These are phyloP conservation scores for Trichogramma pretiosum DNA, from an alignment of 1,140 invertebrate species.

Conservation along the genomic window DNA sequence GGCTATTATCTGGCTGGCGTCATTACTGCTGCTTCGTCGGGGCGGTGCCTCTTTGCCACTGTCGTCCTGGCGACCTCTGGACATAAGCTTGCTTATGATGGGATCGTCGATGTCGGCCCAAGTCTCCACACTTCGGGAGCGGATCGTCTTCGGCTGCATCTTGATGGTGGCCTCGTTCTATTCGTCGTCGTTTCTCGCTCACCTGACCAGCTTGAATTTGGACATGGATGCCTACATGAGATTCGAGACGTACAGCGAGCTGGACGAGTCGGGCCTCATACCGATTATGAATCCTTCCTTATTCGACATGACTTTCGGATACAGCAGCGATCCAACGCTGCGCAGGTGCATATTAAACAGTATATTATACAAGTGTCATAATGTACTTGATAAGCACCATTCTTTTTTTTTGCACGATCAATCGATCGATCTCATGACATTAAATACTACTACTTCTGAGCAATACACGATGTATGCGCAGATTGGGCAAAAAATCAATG, in stretches of 20 bases:
- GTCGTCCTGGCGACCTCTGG: background rate
- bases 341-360: background rate
- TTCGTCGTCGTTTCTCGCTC: slow-evolving; percentile 1
- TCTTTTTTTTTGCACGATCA: too few species aligned
- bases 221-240: background rate
- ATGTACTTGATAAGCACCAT: too few species aligned
- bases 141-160: slow-evolving; percentile 1
- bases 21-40: background rate
- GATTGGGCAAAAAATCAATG: background rate
- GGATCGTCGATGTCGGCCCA: background rate
- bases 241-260: background rate
- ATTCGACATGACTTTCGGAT: slow-evolving; percentile 4
- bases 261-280: background rate
- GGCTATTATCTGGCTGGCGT: background rate
- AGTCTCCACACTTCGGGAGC: background rate
- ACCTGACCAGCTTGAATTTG: background rate
- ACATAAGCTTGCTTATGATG: background rate
- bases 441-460: too few species aligned
- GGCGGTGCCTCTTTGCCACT: too few species aligned
- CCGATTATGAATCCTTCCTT: slow-evolving; percentile 7
- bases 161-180: background rate
- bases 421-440: too few species aligned
- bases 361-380: too few species aligned
- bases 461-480: background rate
- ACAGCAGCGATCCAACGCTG: background rate